Evolutionary conservation across 2,113 vertebrate genomes (phyloP), one percentile per base, ranked within the genome.

Genomic region (Silurus glanis): DNA sequence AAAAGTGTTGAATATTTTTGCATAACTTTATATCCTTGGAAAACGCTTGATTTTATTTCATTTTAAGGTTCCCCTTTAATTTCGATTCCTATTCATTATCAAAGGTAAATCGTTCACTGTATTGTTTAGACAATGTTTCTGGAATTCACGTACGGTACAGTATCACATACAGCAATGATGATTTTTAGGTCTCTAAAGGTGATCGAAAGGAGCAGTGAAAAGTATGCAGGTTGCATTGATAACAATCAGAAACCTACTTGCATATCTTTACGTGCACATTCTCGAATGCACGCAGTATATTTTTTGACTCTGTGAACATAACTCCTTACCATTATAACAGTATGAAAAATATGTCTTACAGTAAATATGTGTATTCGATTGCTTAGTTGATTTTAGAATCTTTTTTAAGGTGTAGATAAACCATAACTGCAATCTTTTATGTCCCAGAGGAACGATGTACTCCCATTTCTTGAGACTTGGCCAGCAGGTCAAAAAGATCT

Each of bases 351-450:
- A 80, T 80, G 28, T 58, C 51, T 8, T 56, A 17, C n/a, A 56
- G 75, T 78, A 17, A 25, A 12, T 59, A 45, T 37, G 19, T 45
- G 56, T 19, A 80, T 28, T 61, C 28, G 78, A 80, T 59, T 80
- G 9, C 28, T 80, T 9, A 61, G 78, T 79, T 58, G 9, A 56
- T 37, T 37, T 80, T 9, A 80, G 9, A 61, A 45, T 37, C 21
- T 56, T 6, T 21, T 80, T 45, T 58, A 80, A 58, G 58, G 37
- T 45, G 53, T 45, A 12, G 9, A 80, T 21, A 21, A 37, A 12
- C 56, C 45, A 45, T 61, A 80, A 80, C 45, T 80, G 78, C 78
- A 80, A 80, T 80, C 78, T 80, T 78, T 80, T 80, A 17, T 80
- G 16, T 80, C 78, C 78, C 56, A 45, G 16, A 80, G 78, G 78